Evolutionary conservation across 2,888 invertebrate species (phyloP).

Genomic region (Frankliniella fusca): DNA sequence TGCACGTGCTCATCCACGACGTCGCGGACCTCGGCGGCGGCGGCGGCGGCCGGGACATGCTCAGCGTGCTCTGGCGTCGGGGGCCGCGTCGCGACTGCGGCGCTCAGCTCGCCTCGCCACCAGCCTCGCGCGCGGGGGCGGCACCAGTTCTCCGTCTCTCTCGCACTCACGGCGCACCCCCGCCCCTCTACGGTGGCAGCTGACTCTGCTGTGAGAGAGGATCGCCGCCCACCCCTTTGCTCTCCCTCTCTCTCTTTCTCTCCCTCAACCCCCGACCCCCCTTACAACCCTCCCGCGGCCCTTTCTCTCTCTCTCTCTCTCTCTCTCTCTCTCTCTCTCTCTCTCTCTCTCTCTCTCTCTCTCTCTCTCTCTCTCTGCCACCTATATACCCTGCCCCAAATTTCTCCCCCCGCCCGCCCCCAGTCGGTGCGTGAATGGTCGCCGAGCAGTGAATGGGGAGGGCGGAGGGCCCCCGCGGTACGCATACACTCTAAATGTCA

Average conservation of each 20-base stretch:
- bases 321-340: background rate
- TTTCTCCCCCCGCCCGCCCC: background rate
- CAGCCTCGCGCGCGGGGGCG: background rate
- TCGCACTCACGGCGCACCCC: background rate
- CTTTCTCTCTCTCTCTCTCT: background rate
- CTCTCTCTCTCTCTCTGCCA: background rate
- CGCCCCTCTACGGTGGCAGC: too few species aligned
- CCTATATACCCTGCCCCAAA: background rate
- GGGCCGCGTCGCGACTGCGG: too few species aligned
- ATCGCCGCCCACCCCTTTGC: background rate
- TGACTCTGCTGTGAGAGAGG: background rate
- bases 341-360: constrained; percentile 24
- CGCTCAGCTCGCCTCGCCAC: too few species aligned
- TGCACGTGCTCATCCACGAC: too few species aligned
- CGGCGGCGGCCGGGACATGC: too few species aligned
- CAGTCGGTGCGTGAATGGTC: background rate
- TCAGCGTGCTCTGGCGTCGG: too few species aligned
- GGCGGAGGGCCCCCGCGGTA: too few species aligned
- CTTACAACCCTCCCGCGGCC: background rate
- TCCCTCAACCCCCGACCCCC: background rate
- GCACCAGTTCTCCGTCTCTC: background rate
- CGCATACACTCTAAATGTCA: too few species aligned
- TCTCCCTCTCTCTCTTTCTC: background rate
- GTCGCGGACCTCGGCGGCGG: too few species aligned
- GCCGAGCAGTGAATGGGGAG: too few species aligned